phyloP scores from a whole-genome alignment of 2,888 invertebrate genomes.

The Eupelmus urozonus region DNA sequence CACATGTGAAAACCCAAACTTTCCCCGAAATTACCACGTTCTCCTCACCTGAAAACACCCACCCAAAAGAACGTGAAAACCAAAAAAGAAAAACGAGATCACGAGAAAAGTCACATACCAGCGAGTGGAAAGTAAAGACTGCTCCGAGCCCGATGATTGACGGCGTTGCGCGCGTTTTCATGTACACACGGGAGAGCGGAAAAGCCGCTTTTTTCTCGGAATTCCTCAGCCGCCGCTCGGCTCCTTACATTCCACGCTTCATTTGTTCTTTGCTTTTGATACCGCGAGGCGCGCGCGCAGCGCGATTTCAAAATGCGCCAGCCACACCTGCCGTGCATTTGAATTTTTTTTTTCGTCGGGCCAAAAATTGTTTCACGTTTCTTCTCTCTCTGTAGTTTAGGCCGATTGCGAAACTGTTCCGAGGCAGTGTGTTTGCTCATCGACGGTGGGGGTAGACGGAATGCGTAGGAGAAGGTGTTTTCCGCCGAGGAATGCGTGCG shows the following conservation, averaged over 20 bases:
- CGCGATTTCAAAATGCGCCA: constrained; percentile 29
- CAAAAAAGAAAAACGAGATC: background rate
- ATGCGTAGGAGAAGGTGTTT: constrained; percentile 8
- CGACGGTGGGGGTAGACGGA: background rate
- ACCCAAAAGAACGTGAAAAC: background rate
- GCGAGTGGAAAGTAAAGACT: constrained; percentile 24
- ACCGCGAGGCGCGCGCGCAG: no score
- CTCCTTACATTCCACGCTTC: constrained; percentile 33
- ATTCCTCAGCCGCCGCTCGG: constrained; percentile 28
- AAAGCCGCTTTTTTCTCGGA: constrained; percentile 38
- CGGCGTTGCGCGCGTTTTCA: constrained; percentile 13
- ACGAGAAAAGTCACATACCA: background rate
- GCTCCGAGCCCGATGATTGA: constrained; percentile 16
- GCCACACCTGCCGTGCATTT: constrained; percentile 25
- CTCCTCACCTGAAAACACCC: background rate
- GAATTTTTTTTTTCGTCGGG: constrained; percentile 1
- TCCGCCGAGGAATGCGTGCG: background rate
- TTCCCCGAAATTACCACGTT: no score
- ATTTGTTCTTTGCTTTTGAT: constrained; percentile 35
- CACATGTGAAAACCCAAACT: no score
- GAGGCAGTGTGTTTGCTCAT: background rate
- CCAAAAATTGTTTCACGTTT: constrained; percentile 35
- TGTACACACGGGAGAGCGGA: background rate
- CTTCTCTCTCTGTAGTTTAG: background rate
- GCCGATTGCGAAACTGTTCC: constrained; percentile 20